Base-by-base conservation (phyloP, 1,140 invertebrate genomes). In the Pseudomyrmex concolor region DNA sequence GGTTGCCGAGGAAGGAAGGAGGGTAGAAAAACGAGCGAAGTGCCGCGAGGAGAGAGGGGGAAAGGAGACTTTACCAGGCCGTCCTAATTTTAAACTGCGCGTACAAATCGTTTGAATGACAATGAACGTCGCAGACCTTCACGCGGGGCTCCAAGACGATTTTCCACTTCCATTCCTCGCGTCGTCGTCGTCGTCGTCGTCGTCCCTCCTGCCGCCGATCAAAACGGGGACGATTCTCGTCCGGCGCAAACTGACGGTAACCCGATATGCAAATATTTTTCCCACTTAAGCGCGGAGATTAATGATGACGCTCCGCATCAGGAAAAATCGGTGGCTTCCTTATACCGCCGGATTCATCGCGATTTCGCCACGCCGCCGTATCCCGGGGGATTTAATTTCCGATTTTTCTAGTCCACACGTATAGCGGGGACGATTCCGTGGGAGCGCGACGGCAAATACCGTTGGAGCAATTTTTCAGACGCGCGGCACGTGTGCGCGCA, bases 201-300 rank as follows among this genome's bases (percentile, higher is more conserved):
- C 12, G 8, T 25, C 15, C 62, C 67, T 9, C 54, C 17, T 17
- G n/a, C 8, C 51, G 17, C 5, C 4, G 2, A 17, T 17, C 48
- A 34, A 34, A 34, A 34, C 48, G 19, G 72, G 43, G 22, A 57
- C 78, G 84, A 34, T 34, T 34, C 89, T 91, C 90, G 90, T 89
- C 72, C 50, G 78, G 85, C 73, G 51, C 73, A 3, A 25, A 3
- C 25, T 4, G 72, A 63, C 22, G 73, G 34, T 70, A 92, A 92
- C 90, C 90, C 91, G 91, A 92, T 92, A 92, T 92, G 91, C 91
- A 90, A 92, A 92, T 92, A 92, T 92, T 92, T 91, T 86, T 84
- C 85, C 83, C 78, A 85, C 84, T 90, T 90, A 90, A 84, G 45
- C 66, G 78, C 83, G 64, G 90, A 91, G 91, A 92, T 92, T 91